Percentiles rank a stretch among this genome's conserved stretches.
Conservation (phyloP, 2,888 invertebrate species). For the Proisotoma minuta region DNA sequence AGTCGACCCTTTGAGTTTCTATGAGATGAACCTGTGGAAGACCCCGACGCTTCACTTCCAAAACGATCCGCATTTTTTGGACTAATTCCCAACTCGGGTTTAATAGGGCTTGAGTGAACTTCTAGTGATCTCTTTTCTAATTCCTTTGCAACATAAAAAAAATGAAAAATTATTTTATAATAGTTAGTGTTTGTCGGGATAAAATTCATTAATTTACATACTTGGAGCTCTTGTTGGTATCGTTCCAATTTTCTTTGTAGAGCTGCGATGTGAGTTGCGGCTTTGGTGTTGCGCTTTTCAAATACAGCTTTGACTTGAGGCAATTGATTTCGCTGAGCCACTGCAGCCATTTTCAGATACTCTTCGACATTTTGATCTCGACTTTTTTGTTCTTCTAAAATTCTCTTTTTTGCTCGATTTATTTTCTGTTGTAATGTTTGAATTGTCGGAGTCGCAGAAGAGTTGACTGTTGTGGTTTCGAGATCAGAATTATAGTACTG, state of each 20-base stretch:
- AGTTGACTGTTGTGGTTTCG: slow-evolving; percentile 2
- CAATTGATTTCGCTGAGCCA: slow-evolving; percentile 42
- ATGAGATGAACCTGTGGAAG: slow-evolving; percentile 44
- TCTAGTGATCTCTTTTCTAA: slow-evolving; percentile 32
- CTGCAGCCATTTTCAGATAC: slow-evolving; percentile 46
- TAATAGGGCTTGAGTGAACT: slow-evolving; percentile 38
- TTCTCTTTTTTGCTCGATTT: slow-evolving; percentile 39
- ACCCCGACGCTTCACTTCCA: slow-evolving; percentile 45
- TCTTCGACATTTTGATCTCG: slow-evolving; percentile 46
- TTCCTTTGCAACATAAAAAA: slow-evolving; percentile 23
- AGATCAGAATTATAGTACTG: not conserved
- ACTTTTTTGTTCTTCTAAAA: slow-evolving; percentile 43
- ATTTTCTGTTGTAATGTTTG: slow-evolving; percentile 40
- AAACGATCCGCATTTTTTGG: slow-evolving; percentile 29
- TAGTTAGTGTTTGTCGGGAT: not conserved
- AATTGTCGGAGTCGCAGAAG: slow-evolving; percentile 22
- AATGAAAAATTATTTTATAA: not conserved
- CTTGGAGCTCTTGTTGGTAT: slow-evolving; percentile 38
- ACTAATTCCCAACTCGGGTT: slow-evolving; percentile 27
- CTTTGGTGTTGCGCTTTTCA: slow-evolving; percentile 46
- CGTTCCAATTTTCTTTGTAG: slow-evolving; percentile 44
- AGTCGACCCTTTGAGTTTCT: slow-evolving; percentile 42
- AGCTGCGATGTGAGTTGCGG: slow-evolving; percentile 44
- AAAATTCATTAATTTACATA: slow-evolving; percentile 14
- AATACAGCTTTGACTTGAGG: slow-evolving; percentile 46